Conservation (phyloP, 2,888 invertebrate genomes). For the Heterodera filipjevi region DNA sequence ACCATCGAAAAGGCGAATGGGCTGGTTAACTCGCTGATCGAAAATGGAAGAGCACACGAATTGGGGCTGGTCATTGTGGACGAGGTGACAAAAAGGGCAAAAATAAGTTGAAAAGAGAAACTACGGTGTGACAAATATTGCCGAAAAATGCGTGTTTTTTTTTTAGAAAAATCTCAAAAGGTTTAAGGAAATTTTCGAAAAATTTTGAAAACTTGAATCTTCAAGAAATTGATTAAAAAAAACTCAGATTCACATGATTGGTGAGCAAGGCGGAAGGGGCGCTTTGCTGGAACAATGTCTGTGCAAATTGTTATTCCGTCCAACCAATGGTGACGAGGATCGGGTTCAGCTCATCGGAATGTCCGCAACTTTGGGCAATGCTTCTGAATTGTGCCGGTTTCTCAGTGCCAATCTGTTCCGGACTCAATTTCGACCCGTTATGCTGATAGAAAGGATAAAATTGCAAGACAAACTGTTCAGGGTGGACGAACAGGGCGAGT, state of each 20-base stretch:
- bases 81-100: slow-evolving; percentile 70
- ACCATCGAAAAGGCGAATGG: slow-evolving; percentile 92
- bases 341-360: slow-evolving; percentile 85
- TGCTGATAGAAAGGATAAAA: slow-evolving; percentile 35
- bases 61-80: slow-evolving; percentile 84
- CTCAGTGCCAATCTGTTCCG: slow-evolving; percentile 67
- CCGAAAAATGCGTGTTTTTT: no score
- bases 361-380: slow-evolving; percentile 94
- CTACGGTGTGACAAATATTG: not conserved
- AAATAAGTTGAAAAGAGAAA: not conserved
- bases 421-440: slow-evolving; percentile 41
- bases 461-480: slow-evolving; percentile 30
- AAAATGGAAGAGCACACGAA: slow-evolving; percentile 76
- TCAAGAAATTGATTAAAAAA: no score
- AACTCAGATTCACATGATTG: slow-evolving; percentile 78
- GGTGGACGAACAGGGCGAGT: slow-evolving; percentile 28
- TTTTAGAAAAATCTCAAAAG: no score
- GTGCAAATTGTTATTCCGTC: slow-evolving; percentile 76
- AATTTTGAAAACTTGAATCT: no score
- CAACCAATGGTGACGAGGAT: slow-evolving; percentile 71
- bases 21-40: slow-evolving; percentile 80
- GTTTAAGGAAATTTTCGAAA: no score
- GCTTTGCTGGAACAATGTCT: slow-evolving; percentile 82
- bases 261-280: slow-evolving; percentile 82
- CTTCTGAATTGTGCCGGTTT: slow-evolving; percentile 80